A percentile compares a stretch with the other conserved stretches of the same genome.
These are phyloP conservation scores for Coecobrya sp. DNA, from an alignment of 2,888 invertebrate species.

Conservation along the genomic window DNA sequence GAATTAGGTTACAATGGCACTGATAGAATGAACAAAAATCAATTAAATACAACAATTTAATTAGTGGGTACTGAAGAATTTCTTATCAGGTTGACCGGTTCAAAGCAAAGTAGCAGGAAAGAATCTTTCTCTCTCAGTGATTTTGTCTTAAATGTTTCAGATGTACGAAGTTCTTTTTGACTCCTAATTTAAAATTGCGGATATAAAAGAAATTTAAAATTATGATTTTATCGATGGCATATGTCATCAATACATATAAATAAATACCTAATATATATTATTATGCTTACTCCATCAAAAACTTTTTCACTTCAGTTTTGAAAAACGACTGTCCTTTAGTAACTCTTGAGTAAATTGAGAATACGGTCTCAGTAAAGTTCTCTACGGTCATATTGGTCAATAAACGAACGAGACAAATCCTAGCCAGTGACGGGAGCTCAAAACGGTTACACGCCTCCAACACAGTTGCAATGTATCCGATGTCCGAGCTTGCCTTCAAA, in stretches of 20 bases:
- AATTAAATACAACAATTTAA: background rate
- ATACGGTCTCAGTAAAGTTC: constrained; percentile 55
- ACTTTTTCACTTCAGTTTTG: constrained; percentile 63
- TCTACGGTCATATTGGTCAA: constrained; percentile 61
- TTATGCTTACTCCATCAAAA: constrained; percentile 58
- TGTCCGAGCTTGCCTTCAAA: constrained; percentile 17
- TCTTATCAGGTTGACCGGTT: background rate
- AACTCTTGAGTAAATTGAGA: constrained; percentile 26
- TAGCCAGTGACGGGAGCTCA: background rate
- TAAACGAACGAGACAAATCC: constrained; percentile 51
- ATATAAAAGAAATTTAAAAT: too few species aligned
- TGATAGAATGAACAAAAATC: too few species aligned
- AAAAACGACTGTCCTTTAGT: background rate
- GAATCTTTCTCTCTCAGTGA: background rate
- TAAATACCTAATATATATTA: background rate
- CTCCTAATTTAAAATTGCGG: constrained; percentile 35
- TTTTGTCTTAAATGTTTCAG: background rate
- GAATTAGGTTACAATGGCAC: too few species aligned
- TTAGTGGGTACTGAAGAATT: background rate
- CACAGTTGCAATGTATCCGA: constrained; percentile 14
- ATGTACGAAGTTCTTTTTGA: constrained; percentile 35
- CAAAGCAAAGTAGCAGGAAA: constrained; percentile 40
- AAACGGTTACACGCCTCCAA: constrained; percentile 14
- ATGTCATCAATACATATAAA: too few species aligned
- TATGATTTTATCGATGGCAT: too few species aligned